Percentiles rank a stretch among this genome's conserved stretches.
Conservation (phyloP, 2,113 vertebrate species). For the Charina bottae region DNA sequence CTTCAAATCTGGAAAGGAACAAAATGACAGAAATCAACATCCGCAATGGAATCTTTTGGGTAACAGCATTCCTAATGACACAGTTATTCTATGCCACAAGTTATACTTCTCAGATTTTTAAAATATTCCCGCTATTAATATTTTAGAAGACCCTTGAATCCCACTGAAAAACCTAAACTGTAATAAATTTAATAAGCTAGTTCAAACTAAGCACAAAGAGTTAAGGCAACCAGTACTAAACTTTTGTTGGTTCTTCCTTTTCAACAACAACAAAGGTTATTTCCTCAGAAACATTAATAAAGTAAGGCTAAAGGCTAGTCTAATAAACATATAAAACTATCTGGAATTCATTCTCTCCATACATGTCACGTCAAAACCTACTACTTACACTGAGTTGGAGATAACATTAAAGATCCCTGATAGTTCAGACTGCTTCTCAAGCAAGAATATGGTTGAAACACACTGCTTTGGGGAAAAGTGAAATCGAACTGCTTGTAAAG, state of each 20-base stretch:
- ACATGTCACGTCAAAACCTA: background rate
- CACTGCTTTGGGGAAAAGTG: background rate
- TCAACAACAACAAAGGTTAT: background rate
- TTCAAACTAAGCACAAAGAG: background rate
- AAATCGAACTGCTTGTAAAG: background rate
- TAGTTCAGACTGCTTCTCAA: background rate
- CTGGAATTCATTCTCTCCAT: background rate
- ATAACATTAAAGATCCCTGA: background rate
- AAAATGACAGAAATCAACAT: background rate
- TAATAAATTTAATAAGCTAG: background rate
- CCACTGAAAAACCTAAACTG: background rate
- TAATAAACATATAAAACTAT: background rate
- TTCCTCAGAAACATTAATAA: background rate
- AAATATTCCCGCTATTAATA: background rate
- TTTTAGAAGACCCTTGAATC: background rate
- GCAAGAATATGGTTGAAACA: background rate
- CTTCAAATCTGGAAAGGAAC: slow-evolving; percentile 86
- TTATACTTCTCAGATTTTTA: background rate
- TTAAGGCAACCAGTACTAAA: background rate
- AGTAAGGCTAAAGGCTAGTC: background rate
- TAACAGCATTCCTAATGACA: background rate
- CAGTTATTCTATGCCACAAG: background rate
- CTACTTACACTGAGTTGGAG: background rate
- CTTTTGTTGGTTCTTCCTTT: background rate
- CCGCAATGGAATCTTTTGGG: background rate